Evolutionary conservation across 1,140 invertebrate species (phyloP), one percentile per base, ranked within the genome.

Genomic region (Drosophila burlai): DNA sequence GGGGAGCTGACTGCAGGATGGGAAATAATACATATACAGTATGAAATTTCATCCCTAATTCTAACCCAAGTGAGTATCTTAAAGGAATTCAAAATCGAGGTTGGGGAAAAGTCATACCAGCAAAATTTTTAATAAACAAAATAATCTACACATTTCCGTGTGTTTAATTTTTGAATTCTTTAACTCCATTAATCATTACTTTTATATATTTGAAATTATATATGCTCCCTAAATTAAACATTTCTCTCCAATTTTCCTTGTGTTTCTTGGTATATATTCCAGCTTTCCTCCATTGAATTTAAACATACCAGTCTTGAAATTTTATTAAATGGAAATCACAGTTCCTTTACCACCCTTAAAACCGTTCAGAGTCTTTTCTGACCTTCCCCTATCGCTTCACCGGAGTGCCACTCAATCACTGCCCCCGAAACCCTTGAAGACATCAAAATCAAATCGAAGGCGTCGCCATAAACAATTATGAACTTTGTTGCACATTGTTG

Each of bases 401-500:
- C 18, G 62, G 38, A 40, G 47, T 40, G 46, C 55, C 64, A 63
- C 64, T 77, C 64, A 69, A 58, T 60, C 58, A 62, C 16, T 38
- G 71, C 18, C 36, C 60, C n/a, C 16, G 46, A 49, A 75, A 36
- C 47, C 42, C 36, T 60, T n/a, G 42, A 42, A 67, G 73, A 77
- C 64, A 77, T 68, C 60, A 73, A 73, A 72, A 72, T 73, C 67
- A 57, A 73, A 73, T 67, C 64, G 55, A 60, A 77, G 74, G 63
- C 74, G 62, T 59, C 24, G 55, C 83, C 69, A 86, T 86, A 87
- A 87, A 83, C 76, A 89, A 87, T 78, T 87, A 83, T 83, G 59
- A 80, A 87, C 84, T 87, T 81, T 87, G 83, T 87, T 83, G 84
- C 84, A 83, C 83, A 77, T 87, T 87, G 82, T 75, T 80, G 84